Evolutionary conservation across 2,113 vertebrate species (phyloP).

Genomic region (Erinaceus europaeus): DNA sequence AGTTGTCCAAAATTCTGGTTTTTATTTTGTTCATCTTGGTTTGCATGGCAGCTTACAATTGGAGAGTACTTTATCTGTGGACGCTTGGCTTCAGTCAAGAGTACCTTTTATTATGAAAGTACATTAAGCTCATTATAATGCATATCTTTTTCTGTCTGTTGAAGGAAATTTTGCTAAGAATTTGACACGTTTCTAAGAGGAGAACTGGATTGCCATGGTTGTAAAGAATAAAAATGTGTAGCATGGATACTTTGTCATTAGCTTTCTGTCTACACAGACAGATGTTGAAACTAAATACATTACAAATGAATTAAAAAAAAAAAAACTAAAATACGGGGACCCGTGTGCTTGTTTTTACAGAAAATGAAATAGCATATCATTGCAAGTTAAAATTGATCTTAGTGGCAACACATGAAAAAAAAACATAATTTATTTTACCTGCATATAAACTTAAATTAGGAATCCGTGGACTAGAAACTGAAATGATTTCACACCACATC

Average conservation of each 20-base stretch:
- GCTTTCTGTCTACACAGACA: background rate
- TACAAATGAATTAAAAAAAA: background rate
- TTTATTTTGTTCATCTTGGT: slow-evolving; percentile 1
- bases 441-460: background rate
- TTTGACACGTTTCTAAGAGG: background rate
- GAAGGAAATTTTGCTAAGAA: background rate
- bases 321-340: background rate
- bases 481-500: background rate
- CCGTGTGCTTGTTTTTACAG: background rate
- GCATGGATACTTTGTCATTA: background rate
- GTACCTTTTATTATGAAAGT: background rate
- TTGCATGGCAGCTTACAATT: background rate
- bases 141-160: background rate
- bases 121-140: background rate
- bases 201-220: background rate
- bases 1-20: background rate
- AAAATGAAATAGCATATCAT: background rate
- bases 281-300: slow-evolving; percentile 4
- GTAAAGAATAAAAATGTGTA: background rate
- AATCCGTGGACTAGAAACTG: background rate
- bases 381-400: background rate
- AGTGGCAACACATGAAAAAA: background rate
- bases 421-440: background rate
- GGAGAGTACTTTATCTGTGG: background rate
- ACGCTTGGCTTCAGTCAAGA: background rate